Conservation (phyloP, 2,113 vertebrate genomes). For the Gulo gulo region DNA sequence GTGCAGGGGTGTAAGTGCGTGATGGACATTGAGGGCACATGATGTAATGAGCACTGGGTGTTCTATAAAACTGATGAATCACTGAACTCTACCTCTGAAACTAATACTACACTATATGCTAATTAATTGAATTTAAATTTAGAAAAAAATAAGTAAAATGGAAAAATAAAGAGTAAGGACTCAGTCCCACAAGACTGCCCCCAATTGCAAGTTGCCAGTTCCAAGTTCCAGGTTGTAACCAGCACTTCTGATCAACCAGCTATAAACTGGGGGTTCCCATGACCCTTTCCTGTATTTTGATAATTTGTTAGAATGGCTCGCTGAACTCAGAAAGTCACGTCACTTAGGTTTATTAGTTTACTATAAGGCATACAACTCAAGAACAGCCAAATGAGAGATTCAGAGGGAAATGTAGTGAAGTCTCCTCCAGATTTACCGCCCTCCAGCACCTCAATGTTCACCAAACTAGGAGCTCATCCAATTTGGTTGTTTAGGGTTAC, state of each 20-base stretch:
- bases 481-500: background rate
- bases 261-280: background rate
- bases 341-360: background rate
- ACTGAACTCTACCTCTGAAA: too few relatives aligned
- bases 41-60: too few relatives aligned
- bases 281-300: background rate
- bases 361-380: background rate
- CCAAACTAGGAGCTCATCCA: background rate
- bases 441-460: background rate
- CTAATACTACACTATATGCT: too few relatives aligned
- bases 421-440: too few relatives aligned
- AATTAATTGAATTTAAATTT: too few relatives aligned
- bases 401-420: background rate
- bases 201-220: background rate
- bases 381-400: background rate
- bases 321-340: background rate
- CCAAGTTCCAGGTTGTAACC: background rate
- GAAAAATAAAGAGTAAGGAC: background rate
- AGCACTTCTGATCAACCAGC: background rate
- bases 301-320: background rate
- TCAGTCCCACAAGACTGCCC: background rate
- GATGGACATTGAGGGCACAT: too few relatives aligned
- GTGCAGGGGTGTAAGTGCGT: too few relatives aligned
- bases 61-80: too few relatives aligned
- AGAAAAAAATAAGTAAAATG: too few relatives aligned